Percentiles rank a stretch among this genome's conserved stretches.
phyloP scores from a whole-genome alignment of 2,888 invertebrate genomes.

The Orthonychiurus folsomi region DNA sequence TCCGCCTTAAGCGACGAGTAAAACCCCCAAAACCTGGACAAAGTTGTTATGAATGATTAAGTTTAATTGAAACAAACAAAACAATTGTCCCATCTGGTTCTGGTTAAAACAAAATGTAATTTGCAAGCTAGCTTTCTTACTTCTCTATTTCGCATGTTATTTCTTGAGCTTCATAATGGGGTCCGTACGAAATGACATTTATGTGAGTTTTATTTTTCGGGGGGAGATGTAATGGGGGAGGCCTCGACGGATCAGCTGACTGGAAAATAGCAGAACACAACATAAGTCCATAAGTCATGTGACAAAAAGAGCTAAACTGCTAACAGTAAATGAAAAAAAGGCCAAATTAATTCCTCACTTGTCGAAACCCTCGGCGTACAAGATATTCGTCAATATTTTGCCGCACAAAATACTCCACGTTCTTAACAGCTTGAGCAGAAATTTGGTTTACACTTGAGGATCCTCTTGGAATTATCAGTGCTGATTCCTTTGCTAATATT shows the following conservation, averaged over 20 bases:
- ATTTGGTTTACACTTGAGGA: neutral
- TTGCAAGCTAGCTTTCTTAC: constrained; percentile 17
- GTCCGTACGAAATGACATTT: constrained; percentile 26
- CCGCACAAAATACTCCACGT: constrained; percentile 29
- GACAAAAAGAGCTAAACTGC: too few species aligned
- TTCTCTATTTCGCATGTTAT: constrained; percentile 29
- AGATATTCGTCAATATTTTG: constrained; percentile 31
- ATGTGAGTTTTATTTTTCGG: constrained; percentile 11
- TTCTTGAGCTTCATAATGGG: constrained; percentile 25
- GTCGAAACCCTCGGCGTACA: constrained; percentile 25
- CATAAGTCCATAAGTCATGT: too few species aligned
- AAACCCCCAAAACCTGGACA: constrained; percentile 35
- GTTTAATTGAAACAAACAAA: too few species aligned
- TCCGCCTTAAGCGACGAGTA: constrained; percentile 25
- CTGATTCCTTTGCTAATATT: neutral
- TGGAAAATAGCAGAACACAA: too few species aligned
- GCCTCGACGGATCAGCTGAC: too few species aligned
- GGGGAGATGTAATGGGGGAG: constrained; percentile 13
- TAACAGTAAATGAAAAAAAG: too few species aligned
- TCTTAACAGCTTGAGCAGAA: constrained; percentile 14
- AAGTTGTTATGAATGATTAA: too few species aligned
- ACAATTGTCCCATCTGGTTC: neutral
- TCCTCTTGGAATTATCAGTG: neutral
- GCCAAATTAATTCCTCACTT: too few species aligned
- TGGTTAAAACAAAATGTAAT: neutral